Evolutionary conservation across 2,113 vertebrate genomes (phyloP).

Genomic region (Peromyscus maniculatus): DNA sequence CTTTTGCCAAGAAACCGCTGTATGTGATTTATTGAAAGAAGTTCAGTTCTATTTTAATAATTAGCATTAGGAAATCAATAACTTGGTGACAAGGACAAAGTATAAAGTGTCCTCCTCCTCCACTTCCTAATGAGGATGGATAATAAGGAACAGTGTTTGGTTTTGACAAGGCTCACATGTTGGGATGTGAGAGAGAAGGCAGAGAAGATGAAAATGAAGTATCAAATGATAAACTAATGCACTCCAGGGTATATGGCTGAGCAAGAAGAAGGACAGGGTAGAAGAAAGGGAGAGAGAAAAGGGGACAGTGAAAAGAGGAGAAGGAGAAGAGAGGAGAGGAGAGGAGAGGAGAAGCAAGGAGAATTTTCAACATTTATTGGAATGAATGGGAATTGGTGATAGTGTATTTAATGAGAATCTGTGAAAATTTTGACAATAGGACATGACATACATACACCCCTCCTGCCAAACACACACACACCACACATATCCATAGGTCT

Average conservation of each 20-base stretch:
- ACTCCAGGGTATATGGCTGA: neutral
- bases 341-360: neutral
- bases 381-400: neutral
- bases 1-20: neutral
- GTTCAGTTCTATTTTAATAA: slow-evolving; percentile 35
- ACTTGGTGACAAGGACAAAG: neutral
- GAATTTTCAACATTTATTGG: neutral
- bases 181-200: neutral
- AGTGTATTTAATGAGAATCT: neutral
- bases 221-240: neutral
- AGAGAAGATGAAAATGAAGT: neutral
- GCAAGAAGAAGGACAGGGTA: neutral
- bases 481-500: neutral
- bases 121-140: neutral
- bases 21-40: neutral
- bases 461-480: neutral
- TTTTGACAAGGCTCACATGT: neutral
- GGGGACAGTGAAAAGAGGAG: neutral
- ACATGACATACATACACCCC: neutral
- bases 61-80: slow-evolving; percentile 44
- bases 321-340: neutral
- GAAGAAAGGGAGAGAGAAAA: neutral
- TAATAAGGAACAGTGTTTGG: neutral
- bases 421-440: neutral
- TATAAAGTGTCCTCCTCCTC: neutral